Percentiles rank a stretch among this genome's conserved stretches.
Evolutionary conservation across 2,888 invertebrate genomes (phyloP).

Genomic region (Stenchaetothrips biformis): DNA sequence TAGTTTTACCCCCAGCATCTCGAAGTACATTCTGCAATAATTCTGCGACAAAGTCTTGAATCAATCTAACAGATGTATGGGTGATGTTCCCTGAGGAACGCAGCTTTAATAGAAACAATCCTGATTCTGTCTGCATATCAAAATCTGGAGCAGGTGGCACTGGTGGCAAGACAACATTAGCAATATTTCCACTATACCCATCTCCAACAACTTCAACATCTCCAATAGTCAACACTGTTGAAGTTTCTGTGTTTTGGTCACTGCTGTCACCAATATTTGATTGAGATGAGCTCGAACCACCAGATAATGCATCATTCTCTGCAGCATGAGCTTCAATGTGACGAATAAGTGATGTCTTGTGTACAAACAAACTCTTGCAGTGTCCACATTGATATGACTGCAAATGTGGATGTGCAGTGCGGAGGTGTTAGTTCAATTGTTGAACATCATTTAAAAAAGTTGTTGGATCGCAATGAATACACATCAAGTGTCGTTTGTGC

Average conservation of each 20-base stretch:
- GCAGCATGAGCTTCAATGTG: not conserved
- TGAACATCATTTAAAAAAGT: not conserved
- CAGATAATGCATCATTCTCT: too few relatives aligned
- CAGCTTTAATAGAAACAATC: not conserved
- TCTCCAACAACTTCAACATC: too few relatives aligned
- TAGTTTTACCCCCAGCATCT: not conserved
- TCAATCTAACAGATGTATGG: not conserved
- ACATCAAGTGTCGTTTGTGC: not conserved
- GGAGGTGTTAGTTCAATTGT: not conserved
- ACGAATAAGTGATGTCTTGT: not conserved
- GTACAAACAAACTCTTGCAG: not conserved
- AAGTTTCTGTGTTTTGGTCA: not conserved
- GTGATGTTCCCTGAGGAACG: not conserved
- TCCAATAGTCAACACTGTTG: too few relatives aligned
- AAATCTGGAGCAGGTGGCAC: not conserved
- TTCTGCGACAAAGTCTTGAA: not conserved
- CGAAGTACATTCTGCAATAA: not conserved
- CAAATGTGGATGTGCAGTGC: not conserved
- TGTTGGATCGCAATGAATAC: not conserved
- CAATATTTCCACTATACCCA: too few relatives aligned
- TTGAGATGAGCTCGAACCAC: too few relatives aligned
- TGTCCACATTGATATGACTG: not conserved
- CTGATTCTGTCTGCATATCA: not conserved
- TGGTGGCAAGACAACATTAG: too few relatives aligned
- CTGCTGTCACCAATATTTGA: not conserved